Evolutionary conservation across 2,113 vertebrate genomes (phyloP).

Genomic region (Centrocercus urophasianus): DNA sequence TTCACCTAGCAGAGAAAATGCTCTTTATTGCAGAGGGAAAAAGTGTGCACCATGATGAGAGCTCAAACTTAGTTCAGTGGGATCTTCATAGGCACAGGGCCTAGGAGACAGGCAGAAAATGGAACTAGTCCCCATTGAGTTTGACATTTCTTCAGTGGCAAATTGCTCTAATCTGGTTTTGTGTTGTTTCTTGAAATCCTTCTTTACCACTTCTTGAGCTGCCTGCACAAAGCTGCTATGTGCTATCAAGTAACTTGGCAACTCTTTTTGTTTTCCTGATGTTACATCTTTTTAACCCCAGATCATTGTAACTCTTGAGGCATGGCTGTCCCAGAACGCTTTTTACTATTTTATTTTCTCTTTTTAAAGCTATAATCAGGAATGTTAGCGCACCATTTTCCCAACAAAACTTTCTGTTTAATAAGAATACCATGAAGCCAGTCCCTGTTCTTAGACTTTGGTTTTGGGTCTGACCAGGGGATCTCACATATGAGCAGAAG

Average conservation of each 20-base stretch:
- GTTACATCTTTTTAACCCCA: background rate
- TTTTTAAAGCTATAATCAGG: background rate
- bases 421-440: background rate
- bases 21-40: background rate
- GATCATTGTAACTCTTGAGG: fast-evolving
- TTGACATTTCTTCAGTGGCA: background rate
- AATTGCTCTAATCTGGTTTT: background rate
- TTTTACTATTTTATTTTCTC: background rate
- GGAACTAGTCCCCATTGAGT: background rate
- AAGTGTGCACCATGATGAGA: fast-evolving
- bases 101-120: background rate
- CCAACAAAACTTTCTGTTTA: background rate
- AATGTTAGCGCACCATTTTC: background rate
- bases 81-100: background rate
- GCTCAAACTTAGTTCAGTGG: background rate
- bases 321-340: background rate
- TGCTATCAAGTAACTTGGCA: background rate
- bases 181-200: background rate
- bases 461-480: background rate
- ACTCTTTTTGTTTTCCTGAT: background rate
- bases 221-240: background rate
- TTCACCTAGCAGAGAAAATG: background rate
- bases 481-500: background rate
- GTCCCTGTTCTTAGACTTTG: background rate
- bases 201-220: background rate